Base-by-base conservation (phyloP, 2,113 vertebrate species). In the Tapirus terrestris region DNA sequence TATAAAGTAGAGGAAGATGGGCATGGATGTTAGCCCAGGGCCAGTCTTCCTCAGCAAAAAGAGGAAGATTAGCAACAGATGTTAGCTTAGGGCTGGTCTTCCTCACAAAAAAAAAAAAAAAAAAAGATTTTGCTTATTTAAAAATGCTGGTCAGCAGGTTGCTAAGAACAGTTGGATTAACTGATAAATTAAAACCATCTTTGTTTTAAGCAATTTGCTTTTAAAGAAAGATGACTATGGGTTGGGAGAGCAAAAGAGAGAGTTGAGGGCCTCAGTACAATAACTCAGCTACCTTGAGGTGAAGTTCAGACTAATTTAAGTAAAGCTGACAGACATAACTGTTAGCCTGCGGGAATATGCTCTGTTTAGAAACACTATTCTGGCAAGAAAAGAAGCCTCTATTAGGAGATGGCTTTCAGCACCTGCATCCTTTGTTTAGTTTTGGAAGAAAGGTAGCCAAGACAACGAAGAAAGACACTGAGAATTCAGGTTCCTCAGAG, bases 401-500 rank as follows among this genome's bases (percentile, higher is more conserved):
- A 67, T 43, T 75, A 96, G 90, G 72, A 90, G 76, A 96, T 36
- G 61, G 70, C 90, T 97, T 96, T 96, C 80, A 92, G 92, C 87
- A 90, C 87, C 58, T 53, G 72, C 70, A 84, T 18, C 81, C 51
- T 97, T 85, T 79, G 89, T 87, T 97, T 95, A 84, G 60, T 85
- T 94, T 53, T 70, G 20, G 53, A 84, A 84, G 48, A 81, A 91
- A 89, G 76, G 67, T 63, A 73, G 92, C 51, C 92, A 95, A 80
- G 63, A 75, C 3, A 68, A 90, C 11, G 6, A 91, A 76, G 51
- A 92, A 70, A 93, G 45, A 93, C 48, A 91, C 33, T 72, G 6
- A 53, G 77, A 96, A 97, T 68, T 61, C 20, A 81, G 77, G 43
- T 23, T 86, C 67, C 61, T 91, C 53, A 29, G 58, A 77, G n/a